Base-by-base conservation (phyloP, 2,888 invertebrate species). In the Myopa testacea region DNA sequence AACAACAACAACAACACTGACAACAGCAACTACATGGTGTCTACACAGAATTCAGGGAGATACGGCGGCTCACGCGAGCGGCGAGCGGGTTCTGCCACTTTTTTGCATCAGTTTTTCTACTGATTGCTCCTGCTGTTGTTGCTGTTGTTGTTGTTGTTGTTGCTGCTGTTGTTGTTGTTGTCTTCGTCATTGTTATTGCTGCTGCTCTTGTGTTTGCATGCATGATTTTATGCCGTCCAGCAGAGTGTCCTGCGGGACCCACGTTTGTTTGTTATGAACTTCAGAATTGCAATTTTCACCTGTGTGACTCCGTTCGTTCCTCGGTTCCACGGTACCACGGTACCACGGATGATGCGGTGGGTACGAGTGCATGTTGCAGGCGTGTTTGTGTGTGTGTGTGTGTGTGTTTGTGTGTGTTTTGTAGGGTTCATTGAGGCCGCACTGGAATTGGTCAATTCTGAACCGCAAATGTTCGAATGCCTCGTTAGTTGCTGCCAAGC, bases 391-490 rank as follows among this genome's bases (percentile, higher is more conserved):
- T 76, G 72, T 78, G 79, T 63, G 52, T 72, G 58, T 50, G 50
- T n/a, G 52, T 55, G n/a, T 50, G 38, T 37, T 63, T 50, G 60
- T 34, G 62, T 19, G n/a, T 34, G 65, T 52, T 26, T 60, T 38
- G 52, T 45, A 37, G 40, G 38, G 71, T 65, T 77, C 78, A 80
- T 75, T 78, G 81, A 79, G 79, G 80, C 73, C 74, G 78, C 78
- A 76, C 80, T 75, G 75, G 81, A 82, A 82, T 82, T 80, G 82
- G 82, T 81, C 84, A 83, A 84, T 84, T 84, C 84, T 79, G 81
- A 83, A 85, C 85, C 85, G 81, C 85, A 85, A 85, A 83, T 84
- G 82, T 83, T 78, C 82, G 83, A 79, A 83, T 81, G 82, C 81
- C 81, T 81, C 82, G 83, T 83, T 82, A 81, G 81, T 79, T 65